phyloP scores from a whole-genome alignment of 2,113 vertebrate species.

The Brachypteracias leptosomus region DNA sequence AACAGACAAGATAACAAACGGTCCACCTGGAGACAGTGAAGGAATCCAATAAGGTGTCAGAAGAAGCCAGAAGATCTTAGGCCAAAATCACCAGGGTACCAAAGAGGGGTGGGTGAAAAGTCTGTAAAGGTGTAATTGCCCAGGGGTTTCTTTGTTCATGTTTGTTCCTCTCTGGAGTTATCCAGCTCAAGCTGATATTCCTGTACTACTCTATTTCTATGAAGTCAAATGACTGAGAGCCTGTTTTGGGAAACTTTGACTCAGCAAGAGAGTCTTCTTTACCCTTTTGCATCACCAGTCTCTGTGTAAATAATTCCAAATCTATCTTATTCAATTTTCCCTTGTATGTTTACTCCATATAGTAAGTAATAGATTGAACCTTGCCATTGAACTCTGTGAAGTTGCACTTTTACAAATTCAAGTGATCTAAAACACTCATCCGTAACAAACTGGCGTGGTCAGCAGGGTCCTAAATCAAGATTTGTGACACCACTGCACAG shows the following conservation, averaged over 20 bases:
- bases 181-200: background rate
- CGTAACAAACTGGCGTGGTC: background rate
- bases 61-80: background rate
- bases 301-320: background rate
- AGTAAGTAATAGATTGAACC: background rate
- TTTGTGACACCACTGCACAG: background rate
- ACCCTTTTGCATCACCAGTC: background rate
- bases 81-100: background rate
- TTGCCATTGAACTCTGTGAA: background rate
- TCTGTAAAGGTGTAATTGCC: background rate
- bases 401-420: background rate
- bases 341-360: background rate
- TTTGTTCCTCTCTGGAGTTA: background rate
- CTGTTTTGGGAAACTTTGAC: background rate
- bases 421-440: background rate
- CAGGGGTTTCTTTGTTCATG: background rate
- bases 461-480: background rate
- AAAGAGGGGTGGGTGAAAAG: background rate
- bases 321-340: background rate
- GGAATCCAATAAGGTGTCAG: background rate
- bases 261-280: background rate
- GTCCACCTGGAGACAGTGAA: background rate
- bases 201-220: background rate
- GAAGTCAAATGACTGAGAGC: background rate
- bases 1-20: background rate